Base-by-base conservation (phyloP, 2,113 vertebrate genomes). In the Edolisoma coerulescens region DNA sequence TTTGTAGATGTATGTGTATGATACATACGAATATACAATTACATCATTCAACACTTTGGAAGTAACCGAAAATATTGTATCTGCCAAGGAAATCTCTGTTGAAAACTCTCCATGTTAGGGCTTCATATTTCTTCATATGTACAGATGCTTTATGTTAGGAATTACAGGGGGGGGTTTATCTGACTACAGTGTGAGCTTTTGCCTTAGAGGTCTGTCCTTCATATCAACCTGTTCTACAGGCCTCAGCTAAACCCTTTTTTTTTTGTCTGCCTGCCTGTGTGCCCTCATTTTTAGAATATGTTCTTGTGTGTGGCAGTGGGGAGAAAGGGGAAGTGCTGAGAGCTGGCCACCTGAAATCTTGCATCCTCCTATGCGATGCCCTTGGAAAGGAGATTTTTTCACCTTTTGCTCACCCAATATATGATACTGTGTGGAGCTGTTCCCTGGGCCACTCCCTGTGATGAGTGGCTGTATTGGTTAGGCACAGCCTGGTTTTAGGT, bases 351-450 rank as follows among this genome's bases (percentile, higher is more conserved):
- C 56, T 75, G 56, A 63, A 70, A 41, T 49, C 47, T 18, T 42
- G 44, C 57, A 33, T 64, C 71, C 37, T 6, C 2, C 35, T 71
- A 1, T 19, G 16, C 0, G 3, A 3, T 68, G 47, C 39, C 44
- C 27, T 85, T 47, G 33, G 16, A 79, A 76, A 23, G 15, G 16
- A 3, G 32, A 16, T n/a, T 44, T 27, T 57, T 67, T 85, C 63
- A 37, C 22, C 13, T 69, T 79, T 60, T 69, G 8, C 35, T 82
- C 28, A 33, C 11, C 9, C 26, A 41, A 0, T 28, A 9, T 4
- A 8, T 0, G 2, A 37, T 78, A 45, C 27, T 61, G 22, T 4
- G 1, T 42, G 44, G 27, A 80, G 45, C 13, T 61, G 1, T 56
- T 92, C 27, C n/a, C 44, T 32, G 24, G 71, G 33, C 7, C 49